Evolutionary conservation across 2,113 vertebrate genomes (phyloP), one percentile per base, ranked within the genome.

Genomic region (Planiliza haematocheilus): DNA sequence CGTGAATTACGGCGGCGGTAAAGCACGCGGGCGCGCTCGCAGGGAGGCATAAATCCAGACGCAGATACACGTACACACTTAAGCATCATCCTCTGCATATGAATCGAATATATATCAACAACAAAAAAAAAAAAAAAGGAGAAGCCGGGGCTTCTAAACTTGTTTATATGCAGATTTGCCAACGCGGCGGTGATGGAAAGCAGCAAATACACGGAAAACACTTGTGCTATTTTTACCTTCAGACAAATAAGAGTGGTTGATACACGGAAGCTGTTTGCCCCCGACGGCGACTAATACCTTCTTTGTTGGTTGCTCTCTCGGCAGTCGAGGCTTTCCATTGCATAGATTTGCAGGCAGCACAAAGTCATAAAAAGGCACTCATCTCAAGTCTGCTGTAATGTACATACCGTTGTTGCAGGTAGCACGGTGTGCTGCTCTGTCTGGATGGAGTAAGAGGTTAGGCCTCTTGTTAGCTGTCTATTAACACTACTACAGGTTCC

Each of bases 131-230:
- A 85, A 86, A 30, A 78, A 61, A 84, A 78, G 45, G 49, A 72
- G 70, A 73, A 86, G 70, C 59, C 50, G 59, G 63, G 68, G 57
- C 70, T 73, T 72, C 73, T 82, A 61, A 89, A 87, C 84, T 83
- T 89, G 87, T 89, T 90, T 85, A 79, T 86, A 89, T 89, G 84
- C 78, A 88, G 82, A 90, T 88, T 89, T 77, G 1, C 1, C 10
- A 16, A 42, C n/a, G 8, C 56, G 10, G 14, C 59, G 58, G 74
- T 73, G 73, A 88, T 87, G 70, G 81, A 76, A 87, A 86, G 81
- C 60, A 73, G 63, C 64, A 71, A 77, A 73, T 78, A 77, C 82
- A 69, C 61, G 36, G 41, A 34, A 84, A 86, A 83, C 13, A 41
- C 34, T 70, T 51, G 39, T 57, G 74, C 67, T 89, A 82, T 88